Percentiles rank a stretch among this genome's conserved stretches.
Evolutionary conservation across 1,140 invertebrate genomes (phyloP).

Genomic region (Gyrodactylus salaris): DNA sequence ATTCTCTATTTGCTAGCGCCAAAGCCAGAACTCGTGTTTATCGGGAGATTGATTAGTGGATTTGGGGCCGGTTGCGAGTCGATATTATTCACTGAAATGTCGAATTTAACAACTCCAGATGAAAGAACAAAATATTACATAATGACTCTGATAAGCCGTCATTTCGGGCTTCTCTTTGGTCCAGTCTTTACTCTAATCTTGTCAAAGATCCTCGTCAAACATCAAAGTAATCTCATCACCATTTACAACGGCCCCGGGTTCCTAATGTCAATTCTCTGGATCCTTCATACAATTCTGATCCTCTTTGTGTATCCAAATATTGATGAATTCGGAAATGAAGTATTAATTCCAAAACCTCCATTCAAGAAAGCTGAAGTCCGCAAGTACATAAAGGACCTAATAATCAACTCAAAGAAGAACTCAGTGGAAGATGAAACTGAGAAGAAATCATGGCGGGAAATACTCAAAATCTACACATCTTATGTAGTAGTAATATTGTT

Average conservation of each 20-base stretch:
- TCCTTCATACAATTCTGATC: background rate
- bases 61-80: background rate
- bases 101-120: background rate
- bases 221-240: background rate
- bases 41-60: background rate
- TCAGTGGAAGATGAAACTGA: background rate
- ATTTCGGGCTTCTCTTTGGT: background rate
- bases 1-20: background rate
- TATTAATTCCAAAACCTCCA: background rate
- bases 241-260: conserved; percentile 5
- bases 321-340: background rate
- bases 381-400: background rate
- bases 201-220: background rate
- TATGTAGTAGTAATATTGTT: background rate
- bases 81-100: background rate
- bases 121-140: background rate
- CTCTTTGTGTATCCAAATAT: conserved; percentile 3
- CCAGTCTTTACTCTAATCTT: background rate
- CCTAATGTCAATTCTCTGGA: conserved; percentile 1
- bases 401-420: background rate
- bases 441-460: background rate
- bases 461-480: background rate
- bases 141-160: background rate
- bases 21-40: background rate
- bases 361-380: background rate